phyloP scores from a whole-genome alignment of 2,113 vertebrate species.

The Phaethornis superciliosus region DNA sequence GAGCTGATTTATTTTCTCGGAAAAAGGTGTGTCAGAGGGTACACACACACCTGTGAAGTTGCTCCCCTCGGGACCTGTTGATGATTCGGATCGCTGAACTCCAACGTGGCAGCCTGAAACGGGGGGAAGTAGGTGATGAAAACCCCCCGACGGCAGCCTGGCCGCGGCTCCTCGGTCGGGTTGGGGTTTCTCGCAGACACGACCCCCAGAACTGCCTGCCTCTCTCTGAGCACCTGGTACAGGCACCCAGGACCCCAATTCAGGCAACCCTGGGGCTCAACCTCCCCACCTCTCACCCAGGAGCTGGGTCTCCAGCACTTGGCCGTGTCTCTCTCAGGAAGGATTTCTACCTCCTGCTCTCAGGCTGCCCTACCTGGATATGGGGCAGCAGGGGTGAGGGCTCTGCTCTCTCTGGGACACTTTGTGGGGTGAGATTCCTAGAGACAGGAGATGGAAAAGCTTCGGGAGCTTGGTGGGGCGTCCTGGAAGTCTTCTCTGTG shows the following conservation, averaged over 20 bases:
- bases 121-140: neutral
- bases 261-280: neutral
- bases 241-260: neutral
- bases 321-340: neutral
- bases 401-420: accelerated
- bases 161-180: neutral
- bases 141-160: neutral
- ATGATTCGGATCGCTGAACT: neutral
- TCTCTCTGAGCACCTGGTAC: neutral
- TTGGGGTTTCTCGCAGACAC: neutral
- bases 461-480: neutral
- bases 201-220: accelerated
- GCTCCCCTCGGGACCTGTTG: neutral
- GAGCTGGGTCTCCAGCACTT: neutral
- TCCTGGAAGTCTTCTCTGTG: accelerated
- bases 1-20: neutral
- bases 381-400: neutral
- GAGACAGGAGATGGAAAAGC: neutral
- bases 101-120: neutral
- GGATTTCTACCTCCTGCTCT: neutral
- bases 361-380: accelerated
- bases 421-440: neutral
- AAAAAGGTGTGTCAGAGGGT: neutral
- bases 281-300: neutral
- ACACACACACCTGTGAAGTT: neutral